A percentile compares a stretch with the other conserved stretches of the same genome.
Evolutionary conservation across 2,888 invertebrate species (phyloP).

Genomic region (Cataglyphis livida): DNA sequence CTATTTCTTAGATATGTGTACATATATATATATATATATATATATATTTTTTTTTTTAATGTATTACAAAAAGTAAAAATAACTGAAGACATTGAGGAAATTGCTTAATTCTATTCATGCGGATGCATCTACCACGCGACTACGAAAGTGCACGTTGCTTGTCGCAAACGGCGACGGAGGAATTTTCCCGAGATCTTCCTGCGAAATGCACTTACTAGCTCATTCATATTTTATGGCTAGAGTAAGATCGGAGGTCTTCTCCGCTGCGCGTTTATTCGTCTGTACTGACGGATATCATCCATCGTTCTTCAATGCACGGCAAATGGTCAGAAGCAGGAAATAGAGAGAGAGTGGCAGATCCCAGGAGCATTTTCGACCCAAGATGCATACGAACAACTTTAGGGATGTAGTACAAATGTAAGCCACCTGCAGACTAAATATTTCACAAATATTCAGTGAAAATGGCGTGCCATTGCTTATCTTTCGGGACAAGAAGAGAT

Average conservation of each 20-base stretch:
- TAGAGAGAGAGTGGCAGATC: conserved; percentile 5
- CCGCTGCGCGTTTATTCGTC: neutral
- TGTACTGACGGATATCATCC: conserved; percentile 36
- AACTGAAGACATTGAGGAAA: neutral
- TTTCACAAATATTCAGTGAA: conserved; percentile 44
- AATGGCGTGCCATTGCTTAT: neutral
- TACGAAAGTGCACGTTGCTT: neutral
- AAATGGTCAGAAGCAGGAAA: conserved; percentile 10
- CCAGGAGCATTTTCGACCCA: conserved; percentile 27
- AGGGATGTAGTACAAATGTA: conserved; percentile 1
- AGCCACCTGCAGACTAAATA: conserved; percentile 4
- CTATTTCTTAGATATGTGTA: neutral
- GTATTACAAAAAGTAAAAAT: neutral
- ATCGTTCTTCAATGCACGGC: conserved; percentile 38
- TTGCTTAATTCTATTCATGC: neutral
- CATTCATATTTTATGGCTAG: conserved; percentile 48
- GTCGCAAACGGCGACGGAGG: neutral
- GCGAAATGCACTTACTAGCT: conserved; percentile 21
- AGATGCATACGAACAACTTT: conserved; percentile 60
- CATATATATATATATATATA: neutral
- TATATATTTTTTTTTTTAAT: neutral
- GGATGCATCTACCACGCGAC: neutral
- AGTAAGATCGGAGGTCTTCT: neutral
- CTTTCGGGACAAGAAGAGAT: conserved; percentile 19
- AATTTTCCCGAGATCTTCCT: conserved; percentile 44